Base-by-base conservation (phyloP, 2,113 vertebrate species). In the Chamaetylas fuelleborni region DNA sequence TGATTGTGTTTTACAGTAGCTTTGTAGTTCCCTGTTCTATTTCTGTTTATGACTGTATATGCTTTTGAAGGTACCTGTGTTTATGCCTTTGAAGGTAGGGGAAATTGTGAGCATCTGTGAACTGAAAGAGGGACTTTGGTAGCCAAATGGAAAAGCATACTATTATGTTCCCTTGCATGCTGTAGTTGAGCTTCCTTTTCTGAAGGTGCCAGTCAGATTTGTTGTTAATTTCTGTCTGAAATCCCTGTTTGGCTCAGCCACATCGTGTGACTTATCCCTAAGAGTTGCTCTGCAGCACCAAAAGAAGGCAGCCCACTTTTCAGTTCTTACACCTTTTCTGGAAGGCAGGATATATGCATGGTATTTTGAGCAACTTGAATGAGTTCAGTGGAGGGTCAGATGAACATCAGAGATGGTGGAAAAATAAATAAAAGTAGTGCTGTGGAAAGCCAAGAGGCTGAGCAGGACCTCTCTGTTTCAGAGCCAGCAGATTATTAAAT, bases 221-320 rank as follows among this genome's bases (percentile, higher is more conserved):
- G 29, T 54, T 9, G 12, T 53, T 47, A 38, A 17, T 78, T 50
- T 86, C 22, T 48, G 5, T 16, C 14, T 67, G 64, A 71, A 92
- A 67, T 84, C 38, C 19, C 23, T 24, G 17, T 69, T 72, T 72
- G 53, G 36, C 45, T 42, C 29, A 62, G 74, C 20, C 19, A 11
- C 6, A 1, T 45, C 4, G 1, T 48, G 20, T 0, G 11, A 42
- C 33, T 79, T 86, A 8, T n/a, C 7, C 15, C 3, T 31, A 17
- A 22, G 13, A 57, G 25, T 48, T 62, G 9, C 33, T 42, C 6
- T 83, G 6, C 2, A 2, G 4, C 3, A 8, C 17, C 1, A 8
- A 61, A 51, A 69, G 66, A 26, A 64, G 53, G 20, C 28, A n/a
- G 15, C 11, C 3, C 8, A 42, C 50, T 73, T 25, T 81, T 42